These are phyloP conservation scores for Patella vulgata DNA, from an alignment of 1,140 invertebrate species.

Conservation along the genomic window DNA sequence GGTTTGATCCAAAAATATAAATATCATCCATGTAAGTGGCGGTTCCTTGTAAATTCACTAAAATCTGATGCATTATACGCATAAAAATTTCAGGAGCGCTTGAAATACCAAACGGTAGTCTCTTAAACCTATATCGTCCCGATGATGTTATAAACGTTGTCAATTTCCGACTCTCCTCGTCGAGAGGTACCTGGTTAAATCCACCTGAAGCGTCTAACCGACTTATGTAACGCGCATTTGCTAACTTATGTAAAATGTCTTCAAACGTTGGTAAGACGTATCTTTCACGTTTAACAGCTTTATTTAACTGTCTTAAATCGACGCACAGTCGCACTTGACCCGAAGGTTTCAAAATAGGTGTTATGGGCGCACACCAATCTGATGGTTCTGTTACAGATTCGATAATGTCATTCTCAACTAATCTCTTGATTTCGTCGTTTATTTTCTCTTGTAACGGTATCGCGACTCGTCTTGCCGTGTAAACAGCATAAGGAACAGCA, in stretches of 20 bases:
- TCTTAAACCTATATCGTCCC: slow-evolving; percentile 57
- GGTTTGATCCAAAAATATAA: slow-evolving; percentile 34
- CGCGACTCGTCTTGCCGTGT: slow-evolving; percentile 8
- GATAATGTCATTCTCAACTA: no score
- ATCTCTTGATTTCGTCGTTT: no score
- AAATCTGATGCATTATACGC: slow-evolving; percentile 25
- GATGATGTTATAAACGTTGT: slow-evolving; percentile 60
- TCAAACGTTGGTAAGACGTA: slow-evolving; percentile 24
- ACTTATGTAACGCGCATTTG: no score
- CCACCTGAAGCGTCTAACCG: slow-evolving; percentile 19
- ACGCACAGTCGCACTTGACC: slow-evolving; percentile 33
- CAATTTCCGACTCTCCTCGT: slow-evolving; percentile 11
- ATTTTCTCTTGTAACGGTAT: no score
- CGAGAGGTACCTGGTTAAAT: slow-evolving; percentile 28
- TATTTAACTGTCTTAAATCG: slow-evolving; percentile 26
- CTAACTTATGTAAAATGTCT: slow-evolving; percentile 22
- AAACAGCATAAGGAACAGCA: slow-evolving; percentile 12
- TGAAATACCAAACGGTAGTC: slow-evolving; percentile 65
- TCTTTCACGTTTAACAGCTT: slow-evolving; percentile 16
- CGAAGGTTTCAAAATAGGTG: slow-evolving; percentile 19
- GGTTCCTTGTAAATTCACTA: slow-evolving; percentile 16
- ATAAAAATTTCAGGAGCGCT: slow-evolving; percentile 31
- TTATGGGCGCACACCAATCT: neutral
- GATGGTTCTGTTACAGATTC: slow-evolving; percentile 12
- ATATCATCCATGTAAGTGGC: slow-evolving; percentile 44